phyloP scores from a whole-genome alignment of 1,140 invertebrate genomes.

The Papilio machaon region DNA sequence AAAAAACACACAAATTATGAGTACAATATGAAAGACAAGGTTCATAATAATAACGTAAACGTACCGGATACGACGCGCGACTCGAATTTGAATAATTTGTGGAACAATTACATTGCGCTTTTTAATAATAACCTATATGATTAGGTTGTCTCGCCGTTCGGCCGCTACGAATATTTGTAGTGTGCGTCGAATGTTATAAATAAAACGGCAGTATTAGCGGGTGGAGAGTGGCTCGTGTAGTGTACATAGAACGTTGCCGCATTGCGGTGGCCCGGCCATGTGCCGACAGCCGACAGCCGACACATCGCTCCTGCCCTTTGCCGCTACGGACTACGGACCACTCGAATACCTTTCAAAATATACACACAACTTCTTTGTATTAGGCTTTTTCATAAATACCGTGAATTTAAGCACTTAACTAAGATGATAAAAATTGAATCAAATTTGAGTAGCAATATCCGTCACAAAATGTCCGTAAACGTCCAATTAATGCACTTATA shows the following conservation, averaged over 20 bases:
- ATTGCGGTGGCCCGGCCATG: slow-evolving; percentile 74
- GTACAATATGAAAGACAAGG: background rate
- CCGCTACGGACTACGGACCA: slow-evolving; percentile 56
- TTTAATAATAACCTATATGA: slow-evolving; percentile 48
- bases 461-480: no score
- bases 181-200: slow-evolving; percentile 65
- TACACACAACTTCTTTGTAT: slow-evolving; percentile 29
- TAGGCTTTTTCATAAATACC: background rate
- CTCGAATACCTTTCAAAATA: slow-evolving; percentile 59
- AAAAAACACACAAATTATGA: background rate
- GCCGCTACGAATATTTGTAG: slow-evolving; percentile 53
- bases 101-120: slow-evolving; percentile 41
- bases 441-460: no score
- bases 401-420: background rate
- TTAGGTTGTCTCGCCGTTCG: slow-evolving; percentile 43
- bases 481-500: no score
- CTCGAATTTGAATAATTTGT: slow-evolving; percentile 24
- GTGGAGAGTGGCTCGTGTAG: slow-evolving; percentile 64
- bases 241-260: slow-evolving; percentile 77
- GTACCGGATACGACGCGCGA: background rate
- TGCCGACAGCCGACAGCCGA: slow-evolving; percentile 61
- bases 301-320: slow-evolving; percentile 76
- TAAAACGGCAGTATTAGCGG: slow-evolving; percentile 68
- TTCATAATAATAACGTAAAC: slow-evolving; percentile 1
- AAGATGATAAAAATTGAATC: no score